Base-by-base conservation (phyloP, 2,113 vertebrate genomes). In the Garra rufa region DNA sequence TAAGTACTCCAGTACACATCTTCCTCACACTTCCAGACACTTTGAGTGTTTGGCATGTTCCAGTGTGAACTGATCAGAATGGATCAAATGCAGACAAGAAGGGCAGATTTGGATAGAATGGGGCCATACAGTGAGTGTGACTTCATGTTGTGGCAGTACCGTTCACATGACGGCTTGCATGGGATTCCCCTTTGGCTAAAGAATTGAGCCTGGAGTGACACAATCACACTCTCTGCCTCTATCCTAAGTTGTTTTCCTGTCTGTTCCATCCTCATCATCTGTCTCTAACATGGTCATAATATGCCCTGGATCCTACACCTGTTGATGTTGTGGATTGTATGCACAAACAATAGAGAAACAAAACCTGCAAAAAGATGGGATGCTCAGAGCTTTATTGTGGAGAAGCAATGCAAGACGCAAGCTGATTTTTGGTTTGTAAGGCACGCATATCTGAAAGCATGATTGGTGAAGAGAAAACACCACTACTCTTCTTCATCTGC, bases 71-170 rank as follows among this genome's bases (percentile, higher is more conserved):
- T 82, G 85, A 93, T 94, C 92, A 76, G 87, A 89, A 85, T 88
- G 84, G 38, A 93, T 94, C 91, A 94, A 83, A 63, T 44, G 85
- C 85, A 87, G 82, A 86, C 83, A 81, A 88, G 89, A 92, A 92
- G 92, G 92, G 94, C 89, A 85, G 91, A 91, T 87, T 81, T 91
- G 90, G 93, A 94, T 93, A 88, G 92, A 94, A 94, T 93, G 91
- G 89, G 94, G 92, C 93, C 94, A 93, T 87, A 52, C 88, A 90
- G 86, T 89, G 89, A 86, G 91, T 91, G 92, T 91, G 87, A 85
- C 87, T 90, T 82, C 61, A 91, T 91, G 88, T 67, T 6, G 59
- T 83, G 85, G 89, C 73, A 88, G 34, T 78, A 86, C 24, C 4
- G 19, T 65, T 85, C 89, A 89, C 89, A 73, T 91, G 92, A 93